Evolutionary conservation across 2,797 vertebrate genomes (phyloP), one percentile per base, ranked within the genome.

Genomic region (Pseudocheirus occidentalis): DNA sequence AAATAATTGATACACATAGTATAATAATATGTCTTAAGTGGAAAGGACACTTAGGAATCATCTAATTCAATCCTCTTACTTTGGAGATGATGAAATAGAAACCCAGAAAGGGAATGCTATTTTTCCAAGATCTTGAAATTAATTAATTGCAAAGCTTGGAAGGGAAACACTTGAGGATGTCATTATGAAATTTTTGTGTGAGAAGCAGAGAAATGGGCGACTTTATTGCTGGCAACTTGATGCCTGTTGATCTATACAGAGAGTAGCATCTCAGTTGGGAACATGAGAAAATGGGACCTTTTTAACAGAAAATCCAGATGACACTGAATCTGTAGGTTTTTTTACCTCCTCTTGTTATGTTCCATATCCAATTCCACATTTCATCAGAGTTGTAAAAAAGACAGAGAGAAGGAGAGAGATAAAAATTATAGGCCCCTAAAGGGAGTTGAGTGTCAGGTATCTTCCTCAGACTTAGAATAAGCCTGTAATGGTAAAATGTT

Each of bases 281-380:
- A 94, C 94, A 46, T 93, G 29, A 92, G 87, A 56, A 62, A 50
- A 87, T 53, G n/a, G 89, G 3, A 73, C 3, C 58, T 3, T 16
- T 54, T 91, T 56, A 59, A 81, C 55, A 92, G 89, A 95, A 97
- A 96, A 95, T 93, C 28, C 34, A 95, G 81, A 62, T 90, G 56
- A 90, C 40, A 40, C 1, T 31, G 94, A 95, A 96, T 27, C 40
- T 92, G 27, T 16, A 89, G 16, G 6, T 10, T 56, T 95, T 95
- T 58, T 55, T 87, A 93, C 10, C 2, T 0, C 1, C 73, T 9
- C 90, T 95, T 92, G 29, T 94, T 93, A 92, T 34, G n/a, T 94
- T 95, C 57, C 57, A 57, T 92, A 89, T 95, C 73, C 93, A n/a
- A 92, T 93, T 92, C 54, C 94, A 40, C 57, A 66, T 95, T 93